phyloP scores from a whole-genome alignment of 1,140 invertebrate species.

The Odontomachus brunneus region DNA sequence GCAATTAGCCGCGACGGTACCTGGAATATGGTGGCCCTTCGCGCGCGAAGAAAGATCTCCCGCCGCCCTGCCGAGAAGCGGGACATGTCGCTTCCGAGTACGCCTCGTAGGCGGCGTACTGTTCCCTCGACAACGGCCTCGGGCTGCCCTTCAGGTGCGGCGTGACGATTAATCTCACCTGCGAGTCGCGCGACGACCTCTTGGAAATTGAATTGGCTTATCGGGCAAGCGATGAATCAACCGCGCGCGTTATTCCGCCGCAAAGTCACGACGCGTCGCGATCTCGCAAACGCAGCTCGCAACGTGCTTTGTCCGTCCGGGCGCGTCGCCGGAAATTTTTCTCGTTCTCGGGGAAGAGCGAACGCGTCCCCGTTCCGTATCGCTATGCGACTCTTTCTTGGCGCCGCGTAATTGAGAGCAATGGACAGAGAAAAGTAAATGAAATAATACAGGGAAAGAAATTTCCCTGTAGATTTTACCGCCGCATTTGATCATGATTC shows the following conservation, averaged over 20 bases:
- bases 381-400: background rate
- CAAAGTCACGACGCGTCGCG: constrained; percentile 54
- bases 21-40: constrained; percentile 34
- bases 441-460: too few species aligned
- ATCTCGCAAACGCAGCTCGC: background rate
- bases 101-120: background rate
- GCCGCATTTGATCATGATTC: too few species aligned
- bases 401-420: background rate
- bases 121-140: background rate
- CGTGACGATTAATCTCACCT: constrained; percentile 69
- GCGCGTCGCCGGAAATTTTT: constrained; percentile 1
- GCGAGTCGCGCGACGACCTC: constrained; percentile 40
- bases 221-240: constrained; percentile 72
- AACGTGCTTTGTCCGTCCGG: background rate
- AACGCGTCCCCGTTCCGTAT: background rate
- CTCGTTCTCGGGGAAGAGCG: background rate
- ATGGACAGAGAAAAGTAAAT: background rate
- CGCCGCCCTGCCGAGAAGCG: background rate
- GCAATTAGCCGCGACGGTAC: constrained; percentile 66
- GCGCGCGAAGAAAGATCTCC: constrained; percentile 38
- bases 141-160: constrained; percentile 45
- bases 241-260: constrained; percentile 77
- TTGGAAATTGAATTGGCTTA: constrained; percentile 78
- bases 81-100: background rate
- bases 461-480: too few species aligned